These are phyloP conservation scores for Gymnarchus niloticus DNA, from an alignment of 2,113 vertebrate species.

Conservation along the genomic window DNA sequence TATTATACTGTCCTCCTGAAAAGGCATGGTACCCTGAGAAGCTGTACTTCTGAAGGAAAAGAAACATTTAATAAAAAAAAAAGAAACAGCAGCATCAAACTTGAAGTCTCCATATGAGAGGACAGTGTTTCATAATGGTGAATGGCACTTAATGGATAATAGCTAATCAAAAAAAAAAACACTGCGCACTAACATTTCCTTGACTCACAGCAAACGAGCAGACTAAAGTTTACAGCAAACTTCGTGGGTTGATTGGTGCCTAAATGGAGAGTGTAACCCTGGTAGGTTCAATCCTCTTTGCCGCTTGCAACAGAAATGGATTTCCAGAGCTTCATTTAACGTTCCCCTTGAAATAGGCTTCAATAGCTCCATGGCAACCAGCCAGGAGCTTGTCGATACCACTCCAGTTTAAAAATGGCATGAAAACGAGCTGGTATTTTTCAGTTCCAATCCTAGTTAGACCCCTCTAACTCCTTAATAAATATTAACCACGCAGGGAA, in stretches of 20 bases:
- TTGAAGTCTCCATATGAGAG: background rate
- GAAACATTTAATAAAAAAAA: background rate
- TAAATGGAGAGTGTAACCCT: background rate
- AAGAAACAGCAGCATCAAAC: background rate
- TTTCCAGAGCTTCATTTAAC: background rate
- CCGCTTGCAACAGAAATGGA: slow-evolving; percentile 10
- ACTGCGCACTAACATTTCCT: background rate
- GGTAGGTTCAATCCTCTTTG: background rate
- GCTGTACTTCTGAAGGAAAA: background rate
- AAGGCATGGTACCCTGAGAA: background rate
- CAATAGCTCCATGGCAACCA: slow-evolving; percentile 18
- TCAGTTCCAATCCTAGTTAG: background rate
- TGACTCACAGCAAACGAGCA: background rate
- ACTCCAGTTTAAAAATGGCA: background rate
- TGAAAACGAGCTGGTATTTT: background rate
- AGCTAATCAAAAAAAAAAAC: slow-evolving; percentile 2
- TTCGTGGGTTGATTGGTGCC: background rate
- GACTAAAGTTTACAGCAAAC: background rate
- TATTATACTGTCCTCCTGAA: background rate
- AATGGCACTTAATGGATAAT: no score
- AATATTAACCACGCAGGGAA: background rate
- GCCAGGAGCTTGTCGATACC: slow-evolving; percentile 5
- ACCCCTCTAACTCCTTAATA: background rate
- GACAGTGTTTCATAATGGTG: background rate
- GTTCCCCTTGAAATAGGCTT: slow-evolving; percentile 3